Percentiles rank a stretch among this genome's conserved stretches.
Conservation (phyloP, 2,888 invertebrate species). For the Choristoneura rosaceana region DNA sequence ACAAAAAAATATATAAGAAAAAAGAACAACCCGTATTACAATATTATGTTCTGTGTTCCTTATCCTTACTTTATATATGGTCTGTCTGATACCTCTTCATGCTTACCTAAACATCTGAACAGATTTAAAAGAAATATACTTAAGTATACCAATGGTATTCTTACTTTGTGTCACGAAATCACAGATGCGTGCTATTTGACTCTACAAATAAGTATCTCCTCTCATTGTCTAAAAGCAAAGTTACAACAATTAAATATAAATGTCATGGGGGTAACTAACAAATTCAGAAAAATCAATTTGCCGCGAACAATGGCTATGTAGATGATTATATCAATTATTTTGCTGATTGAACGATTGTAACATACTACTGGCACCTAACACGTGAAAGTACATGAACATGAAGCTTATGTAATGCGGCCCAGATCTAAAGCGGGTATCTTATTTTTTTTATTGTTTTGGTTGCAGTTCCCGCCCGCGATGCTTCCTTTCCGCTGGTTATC, state of each 20-base stretch:
- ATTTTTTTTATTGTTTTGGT: conserved; percentile 28
- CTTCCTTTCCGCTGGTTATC: conserved; percentile 23
- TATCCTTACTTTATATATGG: too few species aligned
- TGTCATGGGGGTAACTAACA: neutral
- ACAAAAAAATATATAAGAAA: too few species aligned
- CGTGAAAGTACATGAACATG: conserved; percentile 17
- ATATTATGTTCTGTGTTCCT: too few species aligned
- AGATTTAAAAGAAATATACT: too few species aligned
- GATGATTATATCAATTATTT: conserved; percentile 8
- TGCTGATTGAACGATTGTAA: conserved; percentile 18
- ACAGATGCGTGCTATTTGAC: too few species aligned
- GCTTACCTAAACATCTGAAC: too few species aligned
- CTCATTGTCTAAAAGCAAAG: neutral
- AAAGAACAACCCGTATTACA: too few species aligned
- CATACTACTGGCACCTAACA: conserved; percentile 16
- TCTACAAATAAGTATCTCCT: neutral
- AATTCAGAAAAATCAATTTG: conserved; percentile 4
- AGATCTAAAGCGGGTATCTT: conserved; percentile 24
- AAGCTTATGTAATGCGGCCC: conserved; percentile 27
- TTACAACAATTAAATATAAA: neutral
- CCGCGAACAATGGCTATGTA: neutral
- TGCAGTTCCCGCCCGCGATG: conserved; percentile 8
- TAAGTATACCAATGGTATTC: too few species aligned
- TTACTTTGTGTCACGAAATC: too few species aligned
- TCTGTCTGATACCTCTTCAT: too few species aligned